Base-by-base conservation (phyloP, 1,140 invertebrate genomes). In the Calephelis nemesis region DNA sequence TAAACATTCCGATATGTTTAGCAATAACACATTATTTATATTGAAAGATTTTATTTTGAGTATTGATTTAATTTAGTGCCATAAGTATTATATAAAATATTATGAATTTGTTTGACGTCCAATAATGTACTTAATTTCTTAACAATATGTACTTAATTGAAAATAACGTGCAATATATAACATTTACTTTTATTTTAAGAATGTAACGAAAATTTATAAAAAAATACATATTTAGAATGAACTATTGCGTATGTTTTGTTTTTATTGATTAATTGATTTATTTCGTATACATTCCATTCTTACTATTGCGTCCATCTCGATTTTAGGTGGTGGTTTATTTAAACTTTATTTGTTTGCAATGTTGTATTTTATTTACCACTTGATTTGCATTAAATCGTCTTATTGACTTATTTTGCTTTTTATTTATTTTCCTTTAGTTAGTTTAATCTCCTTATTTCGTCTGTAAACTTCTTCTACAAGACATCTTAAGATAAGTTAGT, bases 381-480 rank as follows among this genome's bases (percentile, higher is more conserved):
- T 88, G 77, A 74, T 86, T 91, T 88, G 87, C 79, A 91, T 88
- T 89, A 91, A 91, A 90, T 73, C 77, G 87, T 91, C 87, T 79
- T 82, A 81, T 82, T 82, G 74, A 84, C 75, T 83, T 79, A 73
- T 74, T 79, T 86, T 83, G 75, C 63, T 79, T 87, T 82, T 79
- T 74, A 77, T 83, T 85, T 75, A 67, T 76, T 50, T 42, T 52
- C 65, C 50, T 66, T 7, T 11, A 30, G 42, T 13, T 65, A 52
- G 15, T 12, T 12, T 12, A 58, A 7, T 58, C 12, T 19, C 19
- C 4, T 58, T 58, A 54, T 45, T 7, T 7, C 6, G 8, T 7
- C 7, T 45, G 6, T 45, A 1, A 7, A 45, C 0, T 45, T 45
- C 42, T 45, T 45, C 42, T 7, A 45, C 42, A 45, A 45, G 42